Evolutionary conservation across 2,113 vertebrate genomes (phyloP).

Genomic region (Colistium nudipinnis): DNA sequence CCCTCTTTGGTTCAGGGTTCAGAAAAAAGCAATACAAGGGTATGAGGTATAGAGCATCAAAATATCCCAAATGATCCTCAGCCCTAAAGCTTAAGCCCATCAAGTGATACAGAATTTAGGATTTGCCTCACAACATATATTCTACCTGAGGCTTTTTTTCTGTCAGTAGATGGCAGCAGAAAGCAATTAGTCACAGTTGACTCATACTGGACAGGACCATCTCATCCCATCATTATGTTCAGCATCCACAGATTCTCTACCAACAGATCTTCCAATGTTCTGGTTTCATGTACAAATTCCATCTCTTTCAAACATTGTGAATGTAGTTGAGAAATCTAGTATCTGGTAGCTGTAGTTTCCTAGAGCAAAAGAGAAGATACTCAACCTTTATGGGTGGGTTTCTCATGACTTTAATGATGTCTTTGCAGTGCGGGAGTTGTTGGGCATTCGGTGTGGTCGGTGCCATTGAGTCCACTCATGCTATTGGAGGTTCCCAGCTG

Average conservation of each 20-base stretch:
- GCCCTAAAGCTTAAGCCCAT: background rate
- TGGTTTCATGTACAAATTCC: background rate
- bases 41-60: background rate
- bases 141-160: slow-evolving; percentile 26
- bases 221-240: background rate
- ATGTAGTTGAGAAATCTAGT: too few species aligned
- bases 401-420: background rate
- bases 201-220: background rate
- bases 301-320: background rate
- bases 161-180: slow-evolving; percentile 76
- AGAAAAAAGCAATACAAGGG: background rate
- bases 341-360: background rate
- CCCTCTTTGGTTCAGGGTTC: background rate
- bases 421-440: slow-evolving; percentile 90
- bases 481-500: slow-evolving; percentile 80
- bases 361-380: slow-evolving; percentile 7
- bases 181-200: slow-evolving; percentile 50
- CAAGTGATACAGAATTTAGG: background rate
- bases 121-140: background rate
- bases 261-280: background rate
- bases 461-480: slow-evolving; percentile 84
- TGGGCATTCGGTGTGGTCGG: slow-evolving; percentile 95
- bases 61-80: background rate
- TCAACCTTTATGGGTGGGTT: background rate
- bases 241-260: background rate